Conservation (phyloP, 2,888 invertebrate species). For the Deroplatys truncata region DNA sequence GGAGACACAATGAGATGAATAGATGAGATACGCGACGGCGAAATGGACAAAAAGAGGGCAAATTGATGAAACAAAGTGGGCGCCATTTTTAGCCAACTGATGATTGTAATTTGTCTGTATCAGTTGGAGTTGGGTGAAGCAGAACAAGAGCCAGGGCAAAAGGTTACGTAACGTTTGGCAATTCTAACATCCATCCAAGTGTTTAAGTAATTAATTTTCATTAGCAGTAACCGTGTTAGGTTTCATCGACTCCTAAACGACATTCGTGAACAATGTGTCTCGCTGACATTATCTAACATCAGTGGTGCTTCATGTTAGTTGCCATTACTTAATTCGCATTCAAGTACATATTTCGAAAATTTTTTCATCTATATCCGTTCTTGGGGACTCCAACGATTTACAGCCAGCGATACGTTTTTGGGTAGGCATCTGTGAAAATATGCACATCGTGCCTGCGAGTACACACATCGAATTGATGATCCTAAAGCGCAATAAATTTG, state of each 20-base stretch:
- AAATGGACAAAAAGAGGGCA: conserved; percentile 16
- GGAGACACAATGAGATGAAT: conserved; percentile 22
- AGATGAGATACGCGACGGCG: conserved; percentile 19
- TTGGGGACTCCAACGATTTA: no score
- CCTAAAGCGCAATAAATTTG: no score
- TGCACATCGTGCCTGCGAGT: no score
- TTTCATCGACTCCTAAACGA: background rate
- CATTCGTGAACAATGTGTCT: background rate
- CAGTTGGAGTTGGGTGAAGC: background rate
- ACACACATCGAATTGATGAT: no score
- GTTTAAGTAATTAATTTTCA: conserved; percentile 7
- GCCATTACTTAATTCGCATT: no score
- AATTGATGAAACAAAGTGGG: conserved; percentile 18
- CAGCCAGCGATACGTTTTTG: no score
- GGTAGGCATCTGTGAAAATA: no score
- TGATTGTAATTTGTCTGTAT: conserved; percentile 19
- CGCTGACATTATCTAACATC: background rate
- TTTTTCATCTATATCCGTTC: no score
- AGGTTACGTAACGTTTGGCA: conserved; percentile 10
- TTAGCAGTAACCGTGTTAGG: background rate
- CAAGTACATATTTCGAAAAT: no score
- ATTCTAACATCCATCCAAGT: background rate
- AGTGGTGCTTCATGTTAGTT: no score
- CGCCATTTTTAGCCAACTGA: conserved; percentile 17
- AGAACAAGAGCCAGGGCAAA: background rate